These are phyloP conservation scores for Microplitis manilae DNA, from an alignment of 2,888 invertebrate genomes.

Conservation along the genomic window DNA sequence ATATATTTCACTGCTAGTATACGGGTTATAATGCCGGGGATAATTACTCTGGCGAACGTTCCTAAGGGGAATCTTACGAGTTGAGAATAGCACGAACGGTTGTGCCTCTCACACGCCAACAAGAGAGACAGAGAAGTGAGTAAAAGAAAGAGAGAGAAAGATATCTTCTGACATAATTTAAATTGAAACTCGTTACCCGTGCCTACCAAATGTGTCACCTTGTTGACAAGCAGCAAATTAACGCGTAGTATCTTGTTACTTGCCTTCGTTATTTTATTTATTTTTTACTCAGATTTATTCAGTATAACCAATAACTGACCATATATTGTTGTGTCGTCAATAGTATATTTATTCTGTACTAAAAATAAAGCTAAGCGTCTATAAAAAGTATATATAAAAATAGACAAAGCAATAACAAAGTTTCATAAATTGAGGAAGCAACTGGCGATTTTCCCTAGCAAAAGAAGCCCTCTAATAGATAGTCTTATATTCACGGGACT, in stretches of 20 bases:
- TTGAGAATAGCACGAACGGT: conserved; percentile 13
- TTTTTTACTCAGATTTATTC: conserved; percentile 39
- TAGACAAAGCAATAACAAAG: too few relatives aligned
- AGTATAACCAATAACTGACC: neutral
- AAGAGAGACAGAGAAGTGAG: neutral
- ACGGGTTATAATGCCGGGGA: conserved; percentile 19
- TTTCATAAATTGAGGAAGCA: too few relatives aligned
- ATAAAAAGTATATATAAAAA: too few relatives aligned
- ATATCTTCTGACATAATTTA: conserved; percentile 56
- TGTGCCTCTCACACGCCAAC: conserved; percentile 3
- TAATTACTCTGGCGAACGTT: conserved; percentile 28
- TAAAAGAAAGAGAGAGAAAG: conserved; percentile 19
- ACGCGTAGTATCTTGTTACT: conserved; percentile 19
- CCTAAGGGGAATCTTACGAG: conserved; percentile 14
- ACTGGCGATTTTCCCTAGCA: too few relatives aligned
- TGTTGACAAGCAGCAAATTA: conserved; percentile 11
- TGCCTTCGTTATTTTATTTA: conserved; percentile 10
- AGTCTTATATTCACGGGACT: too few relatives aligned
- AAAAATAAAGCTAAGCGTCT: neutral
- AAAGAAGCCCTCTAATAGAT: too few relatives aligned
- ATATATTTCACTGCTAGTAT: neutral
- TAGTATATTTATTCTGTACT: neutral
- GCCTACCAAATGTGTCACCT: conserved; percentile 34
- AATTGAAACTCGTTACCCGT: conserved; percentile 55
- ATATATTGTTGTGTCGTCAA: neutral